phyloP scores from a whole-genome alignment of 2,113 vertebrate species.

The Melierax canorus region DNA sequence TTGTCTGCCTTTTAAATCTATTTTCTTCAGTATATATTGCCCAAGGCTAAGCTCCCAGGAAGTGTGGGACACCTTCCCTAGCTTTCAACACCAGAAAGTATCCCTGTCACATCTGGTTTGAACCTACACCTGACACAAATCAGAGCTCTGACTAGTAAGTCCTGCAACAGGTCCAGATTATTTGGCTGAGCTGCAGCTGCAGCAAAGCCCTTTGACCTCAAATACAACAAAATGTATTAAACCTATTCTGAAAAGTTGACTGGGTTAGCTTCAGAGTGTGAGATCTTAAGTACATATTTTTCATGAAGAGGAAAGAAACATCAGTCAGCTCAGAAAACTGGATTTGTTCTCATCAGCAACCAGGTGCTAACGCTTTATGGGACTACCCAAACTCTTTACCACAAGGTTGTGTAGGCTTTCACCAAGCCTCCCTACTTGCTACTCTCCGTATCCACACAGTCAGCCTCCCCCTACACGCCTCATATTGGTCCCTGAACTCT shows the following conservation, averaged over 20 bases:
- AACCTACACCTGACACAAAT: constrained; percentile 52
- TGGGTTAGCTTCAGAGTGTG: constrained; percentile 1
- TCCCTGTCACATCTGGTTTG: constrained; percentile 47
- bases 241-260: constrained; percentile 15
- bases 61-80: constrained; percentile 12
- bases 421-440: background rate
- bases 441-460: background rate
- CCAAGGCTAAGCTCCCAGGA: constrained; percentile 54
- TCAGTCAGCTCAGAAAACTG: constrained; percentile 1
- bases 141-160: constrained; percentile 51
- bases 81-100: constrained; percentile 52
- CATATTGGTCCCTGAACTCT: background rate
- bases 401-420: background rate
- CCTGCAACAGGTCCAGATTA: constrained; percentile 41
- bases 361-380: background rate
- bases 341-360: constrained; percentile 14
- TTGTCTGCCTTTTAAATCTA: background rate
- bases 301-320: constrained; percentile 13
- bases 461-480: background rate
- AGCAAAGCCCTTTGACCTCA: constrained; percentile 43
- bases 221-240: constrained; percentile 46
- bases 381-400: background rate
- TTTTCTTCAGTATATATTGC: background rate
- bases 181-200: constrained; percentile 51
- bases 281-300: background rate